A percentile compares a stretch with the other conserved stretches of the same genome.
phyloP scores from a whole-genome alignment of 2,797 vertebrate genomes.

The Vespertilio murinus region DNA sequence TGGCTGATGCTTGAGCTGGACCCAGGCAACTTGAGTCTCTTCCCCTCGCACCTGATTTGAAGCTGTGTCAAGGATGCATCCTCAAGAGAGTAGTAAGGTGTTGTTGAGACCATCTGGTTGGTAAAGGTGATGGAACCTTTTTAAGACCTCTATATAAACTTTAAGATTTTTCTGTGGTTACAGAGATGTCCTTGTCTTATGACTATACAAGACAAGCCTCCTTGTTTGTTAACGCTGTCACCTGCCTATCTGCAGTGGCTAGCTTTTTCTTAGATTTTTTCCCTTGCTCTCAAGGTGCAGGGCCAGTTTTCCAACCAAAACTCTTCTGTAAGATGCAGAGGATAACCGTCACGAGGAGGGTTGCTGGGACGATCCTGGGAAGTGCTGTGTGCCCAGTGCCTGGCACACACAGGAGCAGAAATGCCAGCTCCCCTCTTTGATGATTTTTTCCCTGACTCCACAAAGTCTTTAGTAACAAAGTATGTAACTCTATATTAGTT shows the following conservation, averaged over 20 bases:
- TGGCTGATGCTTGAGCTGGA: background rate
- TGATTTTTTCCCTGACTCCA: background rate
- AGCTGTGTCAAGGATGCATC: background rate
- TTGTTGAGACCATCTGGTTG: background rate
- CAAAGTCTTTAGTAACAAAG: conserved; percentile 33
- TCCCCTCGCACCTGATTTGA: background rate
- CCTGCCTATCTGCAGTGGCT: background rate
- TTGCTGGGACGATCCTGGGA: background rate
- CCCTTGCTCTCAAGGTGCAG: background rate
- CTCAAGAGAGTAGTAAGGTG: background rate
- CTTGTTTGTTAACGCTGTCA: background rate
- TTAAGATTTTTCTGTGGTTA: background rate
- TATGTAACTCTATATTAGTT: conserved; percentile 56
- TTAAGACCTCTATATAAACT: background rate
- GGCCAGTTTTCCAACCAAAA: background rate
- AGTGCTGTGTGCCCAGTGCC: rapidly evolving
- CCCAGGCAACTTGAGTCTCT: rapidly evolving
- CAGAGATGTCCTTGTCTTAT: background rate
- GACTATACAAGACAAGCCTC: no score
- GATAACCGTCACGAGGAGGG: background rate
- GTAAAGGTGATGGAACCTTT: background rate
- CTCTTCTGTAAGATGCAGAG: background rate
- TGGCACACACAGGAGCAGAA: rapidly evolving
- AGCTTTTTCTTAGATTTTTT: background rate
- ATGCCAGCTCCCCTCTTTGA: background rate